A percentile compares a stretch with the other conserved stretches of the same genome.
Conservation (phyloP, 1,140 invertebrate species). For the Drosophila lowei region DNA sequence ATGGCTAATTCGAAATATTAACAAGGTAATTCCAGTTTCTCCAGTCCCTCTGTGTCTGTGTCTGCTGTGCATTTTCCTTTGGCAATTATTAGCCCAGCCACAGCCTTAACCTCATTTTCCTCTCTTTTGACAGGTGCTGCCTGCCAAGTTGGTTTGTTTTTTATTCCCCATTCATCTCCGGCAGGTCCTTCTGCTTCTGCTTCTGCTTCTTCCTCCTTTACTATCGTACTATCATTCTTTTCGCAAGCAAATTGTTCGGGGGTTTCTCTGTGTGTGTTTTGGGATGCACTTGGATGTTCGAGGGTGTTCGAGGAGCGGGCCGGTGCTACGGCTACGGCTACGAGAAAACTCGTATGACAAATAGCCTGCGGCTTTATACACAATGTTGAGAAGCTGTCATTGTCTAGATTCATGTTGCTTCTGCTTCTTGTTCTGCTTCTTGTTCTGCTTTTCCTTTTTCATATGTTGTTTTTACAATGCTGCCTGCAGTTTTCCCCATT, state of each 20-base stretch:
- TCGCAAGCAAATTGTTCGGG: slow-evolving; percentile 26
- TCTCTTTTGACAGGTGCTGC: slow-evolving; percentile 44
- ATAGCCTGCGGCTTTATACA: slow-evolving; percentile 64
- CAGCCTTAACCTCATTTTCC: slow-evolving; percentile 49
- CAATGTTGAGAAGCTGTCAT: slow-evolving; percentile 66
- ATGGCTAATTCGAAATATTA: background rate
- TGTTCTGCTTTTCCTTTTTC: slow-evolving; percentile 17
- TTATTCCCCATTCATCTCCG: slow-evolving; percentile 10
- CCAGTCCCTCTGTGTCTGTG: background rate
- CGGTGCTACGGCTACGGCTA: slow-evolving; percentile 4
- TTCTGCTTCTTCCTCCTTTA: no score
- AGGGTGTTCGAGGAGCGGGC: background rate
- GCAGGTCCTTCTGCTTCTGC: no score
- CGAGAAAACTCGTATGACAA: slow-evolving; percentile 63
- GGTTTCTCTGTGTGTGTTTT: background rate
- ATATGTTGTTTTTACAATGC: slow-evolving; percentile 36
- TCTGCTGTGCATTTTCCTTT: background rate
- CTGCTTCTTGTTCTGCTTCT: slow-evolving; percentile 37
- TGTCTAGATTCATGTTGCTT: slow-evolving; percentile 64
- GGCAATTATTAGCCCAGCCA: slow-evolving; percentile 23
- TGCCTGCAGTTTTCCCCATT: slow-evolving; percentile 31
- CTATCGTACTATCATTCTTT: background rate
- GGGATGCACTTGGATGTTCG: slow-evolving; percentile 28
- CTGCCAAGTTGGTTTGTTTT: slow-evolving; percentile 33
- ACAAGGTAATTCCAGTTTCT: background rate